phyloP scores from a whole-genome alignment of 2,888 invertebrate species.

The Cosmia pyralina region DNA sequence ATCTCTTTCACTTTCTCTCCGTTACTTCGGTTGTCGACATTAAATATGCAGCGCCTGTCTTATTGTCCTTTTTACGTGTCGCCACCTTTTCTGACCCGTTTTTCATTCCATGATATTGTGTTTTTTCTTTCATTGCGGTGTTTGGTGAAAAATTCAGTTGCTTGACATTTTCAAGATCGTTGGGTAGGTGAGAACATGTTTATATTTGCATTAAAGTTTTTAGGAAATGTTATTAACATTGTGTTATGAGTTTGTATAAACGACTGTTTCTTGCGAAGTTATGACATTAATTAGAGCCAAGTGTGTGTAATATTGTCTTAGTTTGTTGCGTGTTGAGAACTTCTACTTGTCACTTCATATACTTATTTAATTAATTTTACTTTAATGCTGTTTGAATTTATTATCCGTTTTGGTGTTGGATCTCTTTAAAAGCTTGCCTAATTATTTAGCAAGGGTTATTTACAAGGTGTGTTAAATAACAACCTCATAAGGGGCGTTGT shows the following conservation, averaged over 20 bases:
- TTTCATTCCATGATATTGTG: constrained; percentile 35
- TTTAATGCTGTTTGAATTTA: constrained; percentile 17
- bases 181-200: constrained; percentile 9
- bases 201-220: constrained; percentile 28
- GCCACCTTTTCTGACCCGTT: constrained; percentile 41
- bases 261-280: constrained; percentile 38
- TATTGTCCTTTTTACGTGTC: constrained; percentile 22
- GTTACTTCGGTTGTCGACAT: constrained; percentile 17
- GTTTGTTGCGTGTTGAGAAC: constrained; percentile 39
- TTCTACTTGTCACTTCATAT: constrained; percentile 32
- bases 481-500: too few species aligned
- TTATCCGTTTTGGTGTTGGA: not conserved
- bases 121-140: constrained; percentile 21
- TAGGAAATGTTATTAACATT: constrained; percentile 30
- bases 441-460: not conserved
- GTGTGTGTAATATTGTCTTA: constrained; percentile 51
- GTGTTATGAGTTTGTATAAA: constrained; percentile 21
- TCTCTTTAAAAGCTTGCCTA: too few species aligned
- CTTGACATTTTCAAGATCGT: constrained; percentile 37
- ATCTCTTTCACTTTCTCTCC: constrained; percentile 26
- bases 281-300: constrained; percentile 45
- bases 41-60: constrained; percentile 36
- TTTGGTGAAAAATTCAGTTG: constrained; percentile 38
- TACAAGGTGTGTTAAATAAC: too few species aligned
- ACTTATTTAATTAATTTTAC: constrained; percentile 34